phyloP scores from a whole-genome alignment of 2,888 invertebrate genomes.

The Mythimna lalbum region DNA sequence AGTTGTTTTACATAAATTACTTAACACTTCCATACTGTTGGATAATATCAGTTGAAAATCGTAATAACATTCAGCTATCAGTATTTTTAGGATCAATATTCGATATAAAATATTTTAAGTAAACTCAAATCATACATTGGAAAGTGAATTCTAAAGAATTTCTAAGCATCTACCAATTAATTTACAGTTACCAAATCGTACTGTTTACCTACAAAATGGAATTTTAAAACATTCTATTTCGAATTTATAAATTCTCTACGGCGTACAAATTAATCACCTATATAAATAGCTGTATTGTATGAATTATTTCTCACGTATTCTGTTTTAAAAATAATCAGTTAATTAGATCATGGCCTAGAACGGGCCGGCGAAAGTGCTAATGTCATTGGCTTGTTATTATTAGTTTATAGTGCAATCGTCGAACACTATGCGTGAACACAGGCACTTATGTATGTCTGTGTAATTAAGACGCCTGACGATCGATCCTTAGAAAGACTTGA shows the following conservation, averaged over 20 bases:
- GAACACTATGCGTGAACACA: constrained; percentile 13
- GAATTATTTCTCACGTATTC: constrained; percentile 62
- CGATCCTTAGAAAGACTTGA: constrained; percentile 21
- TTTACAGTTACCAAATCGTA: constrained; percentile 22
- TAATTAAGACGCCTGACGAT: background rate
- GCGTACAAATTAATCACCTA: constrained; percentile 36
- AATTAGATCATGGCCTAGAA: constrained; percentile 75
- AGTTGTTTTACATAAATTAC: constrained; percentile 46
- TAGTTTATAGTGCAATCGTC: constrained; percentile 59
- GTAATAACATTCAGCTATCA: constrained; percentile 7
- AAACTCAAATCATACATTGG: constrained; percentile 5
- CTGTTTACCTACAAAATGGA: background rate
- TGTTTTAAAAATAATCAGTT: constrained; percentile 69
- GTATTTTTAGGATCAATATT: constrained; percentile 22
- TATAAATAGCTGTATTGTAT: constrained; percentile 15
- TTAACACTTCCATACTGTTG: constrained; percentile 22
- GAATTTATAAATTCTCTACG: constrained; percentile 21
- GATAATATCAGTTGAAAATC: constrained; percentile 17
- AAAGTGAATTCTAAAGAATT: constrained; percentile 16
- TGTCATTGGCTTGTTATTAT: constrained; percentile 73
- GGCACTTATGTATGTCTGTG: background rate
- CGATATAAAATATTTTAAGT: background rate
- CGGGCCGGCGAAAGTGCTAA: constrained; percentile 75
- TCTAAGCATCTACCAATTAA: background rate
- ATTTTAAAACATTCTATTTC: constrained; percentile 14